Percentiles rank a stretch among this genome's conserved stretches.
Evolutionary conservation across 2,888 invertebrate species (phyloP).

Genomic region (Cantharis lateralis): DNA sequence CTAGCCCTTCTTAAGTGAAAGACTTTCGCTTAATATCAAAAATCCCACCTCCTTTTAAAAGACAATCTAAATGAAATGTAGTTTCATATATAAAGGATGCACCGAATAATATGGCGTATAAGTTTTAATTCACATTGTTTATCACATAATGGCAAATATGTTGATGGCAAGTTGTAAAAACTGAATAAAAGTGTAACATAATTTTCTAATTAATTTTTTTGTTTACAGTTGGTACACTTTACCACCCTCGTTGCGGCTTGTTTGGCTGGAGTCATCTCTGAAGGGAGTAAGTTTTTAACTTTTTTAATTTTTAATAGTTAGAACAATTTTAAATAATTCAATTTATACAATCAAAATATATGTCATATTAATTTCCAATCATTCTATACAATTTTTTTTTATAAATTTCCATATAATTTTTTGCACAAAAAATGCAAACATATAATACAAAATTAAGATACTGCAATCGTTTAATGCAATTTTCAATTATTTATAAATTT

Average conservation of each 20-base stretch:
- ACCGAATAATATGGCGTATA: background rate
- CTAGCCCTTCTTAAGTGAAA: slow-evolving; percentile 1
- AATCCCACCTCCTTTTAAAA: background rate
- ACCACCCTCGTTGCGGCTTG: background rate
- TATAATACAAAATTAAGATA: too few species aligned
- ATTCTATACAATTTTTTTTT: too few species aligned
- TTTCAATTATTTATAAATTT: background rate
- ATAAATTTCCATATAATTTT: too few species aligned
- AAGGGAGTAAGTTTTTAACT: background rate
- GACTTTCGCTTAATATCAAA: slow-evolving; percentile 3
- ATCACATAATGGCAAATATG: background rate
- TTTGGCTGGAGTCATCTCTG: background rate
- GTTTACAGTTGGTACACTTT: background rate
- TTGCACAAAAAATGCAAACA: too few species aligned
- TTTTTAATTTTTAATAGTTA: background rate
- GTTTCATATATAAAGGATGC: background rate
- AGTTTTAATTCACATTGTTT: background rate
- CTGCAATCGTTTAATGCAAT: background rate
- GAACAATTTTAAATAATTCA: too few species aligned
- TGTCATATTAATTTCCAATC: too few species aligned
- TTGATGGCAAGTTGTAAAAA: background rate
- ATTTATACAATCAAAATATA: too few species aligned
- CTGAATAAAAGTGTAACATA: background rate
- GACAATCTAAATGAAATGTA: background rate
- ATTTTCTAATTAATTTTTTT: background rate